phyloP scores from a whole-genome alignment of 1,140 invertebrate species.

The Drosophila ogumai region DNA sequence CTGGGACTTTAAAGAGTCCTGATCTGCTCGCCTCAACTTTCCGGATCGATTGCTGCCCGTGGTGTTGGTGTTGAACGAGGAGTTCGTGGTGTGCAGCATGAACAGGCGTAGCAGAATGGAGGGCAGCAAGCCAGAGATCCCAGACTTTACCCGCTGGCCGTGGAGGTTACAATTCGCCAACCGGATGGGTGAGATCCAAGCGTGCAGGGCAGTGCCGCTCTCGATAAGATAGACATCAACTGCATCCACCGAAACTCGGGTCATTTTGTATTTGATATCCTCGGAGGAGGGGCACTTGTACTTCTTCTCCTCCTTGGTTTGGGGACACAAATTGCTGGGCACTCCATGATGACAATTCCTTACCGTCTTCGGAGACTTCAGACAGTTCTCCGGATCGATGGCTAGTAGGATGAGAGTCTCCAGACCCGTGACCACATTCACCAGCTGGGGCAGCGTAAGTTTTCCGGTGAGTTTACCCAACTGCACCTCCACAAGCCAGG shows the following conservation, averaged over 20 bases:
- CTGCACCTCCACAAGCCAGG: constrained; percentile 95
- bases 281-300: constrained; percentile 94
- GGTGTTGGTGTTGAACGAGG: constrained; percentile 86
- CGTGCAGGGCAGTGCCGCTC: constrained; percentile 92
- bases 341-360: constrained; percentile 94
- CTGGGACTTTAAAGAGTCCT: constrained; percentile 77
- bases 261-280: constrained; percentile 98
- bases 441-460: constrained; percentile 92
- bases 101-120: constrained; percentile 91
- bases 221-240: constrained; percentile 97
- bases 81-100: constrained; percentile 86
- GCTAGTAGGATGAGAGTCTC: constrained; percentile 95
- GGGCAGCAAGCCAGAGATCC: constrained; percentile 94
- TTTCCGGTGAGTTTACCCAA: constrained; percentile 93
- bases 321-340: constrained; percentile 90
- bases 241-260: constrained; percentile 94
- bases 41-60: constrained; percentile 85
- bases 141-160: constrained; percentile 94
- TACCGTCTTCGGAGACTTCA: constrained; percentile 91
- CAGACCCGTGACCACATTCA: constrained; percentile 93
- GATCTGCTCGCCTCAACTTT: constrained; percentile 73
- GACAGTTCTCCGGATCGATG: constrained; percentile 94
- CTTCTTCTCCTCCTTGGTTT: constrained; percentile 89
- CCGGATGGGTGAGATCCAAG: constrained; percentile 94
- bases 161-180: constrained; percentile 97